phyloP scores from a whole-genome alignment of 37 sponge, comb jelly and placozoan genomes.

The Spongia lamella region DNA sequence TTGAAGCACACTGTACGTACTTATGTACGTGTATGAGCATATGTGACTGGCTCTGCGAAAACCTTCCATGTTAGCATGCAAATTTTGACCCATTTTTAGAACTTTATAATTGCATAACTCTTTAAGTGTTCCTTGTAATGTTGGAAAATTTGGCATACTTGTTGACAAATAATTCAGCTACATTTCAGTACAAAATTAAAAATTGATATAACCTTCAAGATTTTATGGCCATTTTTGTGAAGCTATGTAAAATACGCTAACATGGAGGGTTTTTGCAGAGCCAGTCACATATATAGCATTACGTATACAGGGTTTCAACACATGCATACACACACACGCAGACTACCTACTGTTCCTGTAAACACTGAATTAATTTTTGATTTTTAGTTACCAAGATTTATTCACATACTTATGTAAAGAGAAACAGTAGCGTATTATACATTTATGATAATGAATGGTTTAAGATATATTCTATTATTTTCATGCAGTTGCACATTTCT shows the following conservation, averaged over 20 bases:
- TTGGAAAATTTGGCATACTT: neutral
- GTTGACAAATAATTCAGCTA: slow-evolving; percentile 75
- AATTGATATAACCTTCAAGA: too few relatives aligned
- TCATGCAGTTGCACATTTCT: neutral
- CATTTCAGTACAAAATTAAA: too few relatives aligned
- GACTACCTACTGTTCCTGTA: neutral
- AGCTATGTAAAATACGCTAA: too few relatives aligned
- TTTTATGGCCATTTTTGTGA: too few relatives aligned
- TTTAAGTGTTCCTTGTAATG: neutral
- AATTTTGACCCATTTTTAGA: slow-evolving; percentile 86
- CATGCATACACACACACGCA: too few relatives aligned
- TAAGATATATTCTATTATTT: neutral
- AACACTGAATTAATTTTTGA: too few relatives aligned
- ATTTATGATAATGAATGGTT: too few relatives aligned
- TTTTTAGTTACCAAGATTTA: neutral
- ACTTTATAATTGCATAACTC: slow-evolving; percentile 40
- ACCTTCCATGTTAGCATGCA: slow-evolving; percentile 90
- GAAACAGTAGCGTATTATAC: too few relatives aligned
- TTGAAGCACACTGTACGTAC: slow-evolving; percentile 70
- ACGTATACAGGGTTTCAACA: too few relatives aligned
- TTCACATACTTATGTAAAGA: too few relatives aligned
- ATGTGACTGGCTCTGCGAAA: slow-evolving; percentile 91
- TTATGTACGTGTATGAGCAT: slow-evolving; percentile 63
- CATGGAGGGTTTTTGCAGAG: too few relatives aligned
- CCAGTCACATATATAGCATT: neutral